phyloP scores from a whole-genome alignment of 2,113 vertebrate species.

The Dicentrarchus labrax region DNA sequence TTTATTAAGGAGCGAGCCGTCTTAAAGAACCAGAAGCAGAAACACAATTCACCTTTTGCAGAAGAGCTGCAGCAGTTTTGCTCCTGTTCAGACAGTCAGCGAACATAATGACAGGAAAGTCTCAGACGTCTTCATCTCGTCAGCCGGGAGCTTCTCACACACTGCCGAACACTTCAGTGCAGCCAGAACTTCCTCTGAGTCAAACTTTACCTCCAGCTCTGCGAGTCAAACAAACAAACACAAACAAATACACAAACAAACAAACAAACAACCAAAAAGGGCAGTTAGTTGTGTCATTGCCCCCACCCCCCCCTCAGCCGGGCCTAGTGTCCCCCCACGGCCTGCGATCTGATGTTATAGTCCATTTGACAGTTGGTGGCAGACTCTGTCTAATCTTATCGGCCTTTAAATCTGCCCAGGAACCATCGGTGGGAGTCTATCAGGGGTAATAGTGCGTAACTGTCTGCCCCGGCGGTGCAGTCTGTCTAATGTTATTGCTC shows the following conservation, averaged over 20 bases:
- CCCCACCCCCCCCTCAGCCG: not conserved
- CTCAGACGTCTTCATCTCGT: not conserved
- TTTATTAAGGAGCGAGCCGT: too few relatives aligned
- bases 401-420: conserved; percentile 36
- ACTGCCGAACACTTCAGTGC: not conserved
- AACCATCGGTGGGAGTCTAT: conserved; percentile 19
- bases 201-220: conserved; percentile 2
- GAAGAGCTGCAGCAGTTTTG: not conserved
- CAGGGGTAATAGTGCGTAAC: conserved; percentile 18
- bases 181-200: not conserved
- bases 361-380: conserved; percentile 44
- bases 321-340: not conserved
- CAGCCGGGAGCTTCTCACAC: not conserved
- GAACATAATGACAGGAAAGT: not conserved
- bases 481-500: conserved; percentile 45
- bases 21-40: not conserved
- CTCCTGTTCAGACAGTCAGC: not conserved
- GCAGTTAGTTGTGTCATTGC: not conserved
- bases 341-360: conserved; percentile 16
- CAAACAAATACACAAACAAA: conserved; percentile 2
- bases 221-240: not conserved
- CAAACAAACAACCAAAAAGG: not conserved
- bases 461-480: conserved; percentile 9
- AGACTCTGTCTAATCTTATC: conserved; percentile 42
- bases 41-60: not conserved